Base-by-base conservation (phyloP, 2,797 vertebrate genomes). In the Pangasius krempfi region DNA sequence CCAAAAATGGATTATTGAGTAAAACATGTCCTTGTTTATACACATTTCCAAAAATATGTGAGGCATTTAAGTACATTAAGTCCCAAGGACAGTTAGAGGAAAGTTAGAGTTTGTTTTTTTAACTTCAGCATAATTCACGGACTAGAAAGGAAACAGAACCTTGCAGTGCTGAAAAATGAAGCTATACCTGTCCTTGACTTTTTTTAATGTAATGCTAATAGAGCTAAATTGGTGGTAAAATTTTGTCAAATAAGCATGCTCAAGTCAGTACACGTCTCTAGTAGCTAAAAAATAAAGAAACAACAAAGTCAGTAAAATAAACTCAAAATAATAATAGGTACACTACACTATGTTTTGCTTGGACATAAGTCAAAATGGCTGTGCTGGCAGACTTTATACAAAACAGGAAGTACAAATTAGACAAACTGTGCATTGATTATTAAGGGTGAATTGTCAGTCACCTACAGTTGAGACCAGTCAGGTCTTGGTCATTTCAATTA, bases 11-110 rank as follows among this genome's bases (percentile, higher is more conserved):
- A 64, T 82, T 68, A 86, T 20, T 64, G 37, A 20, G 78, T 40
- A 88, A 91, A 89, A 88, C 18, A 56, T 85, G 56, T 85, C 70
- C 84, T 13, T 58, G 87, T 90, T 88, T 89, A 90, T 37, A 44
- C 33, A 79, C 84, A 88, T 92, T 90, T 88, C 84, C 79, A 88
- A 58, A 20, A 89, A 89, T n/a, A 60, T 37, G 2, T 54, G n/a
- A 7, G 16, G 13, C 14, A 52, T 44, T 9, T 20, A 12, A 33
- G 76, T 56, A 20, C 16, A 20, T 33, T 30, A 52, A 72, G 78
- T 79, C 86, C 85, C 25, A 44, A 22, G 70, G 86, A 80, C 50
- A 62, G n/a, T 54, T 30, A 14, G 30, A 68, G 16, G 22, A 20
- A 20, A 12, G 20, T 86, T 82, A 50, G 16, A 25, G 56, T 22